phyloP scores from a whole-genome alignment of 2,888 invertebrate species.

The Macrosiphum euphorbiae region DNA sequence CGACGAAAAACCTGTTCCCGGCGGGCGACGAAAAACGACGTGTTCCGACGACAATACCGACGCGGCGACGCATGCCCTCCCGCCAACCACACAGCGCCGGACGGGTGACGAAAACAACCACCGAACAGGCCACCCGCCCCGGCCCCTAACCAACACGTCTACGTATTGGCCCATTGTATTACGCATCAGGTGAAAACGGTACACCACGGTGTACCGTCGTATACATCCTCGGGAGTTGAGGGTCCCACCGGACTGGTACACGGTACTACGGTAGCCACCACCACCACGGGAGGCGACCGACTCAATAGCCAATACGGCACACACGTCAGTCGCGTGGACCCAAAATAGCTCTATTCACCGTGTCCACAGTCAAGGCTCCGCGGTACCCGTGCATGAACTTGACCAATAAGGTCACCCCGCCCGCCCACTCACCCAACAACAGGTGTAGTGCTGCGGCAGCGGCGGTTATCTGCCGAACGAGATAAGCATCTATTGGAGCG shows the following conservation, averaged over 20 bases:
- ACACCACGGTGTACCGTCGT: background rate
- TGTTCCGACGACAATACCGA: background rate
- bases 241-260: background rate
- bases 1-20: background rate
- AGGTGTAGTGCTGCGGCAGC: slow-evolving; percentile 45
- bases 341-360: slow-evolving; percentile 59
- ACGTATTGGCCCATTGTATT: background rate
- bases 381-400: slow-evolving; percentile 47
- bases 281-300: background rate
- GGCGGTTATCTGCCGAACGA: background rate
- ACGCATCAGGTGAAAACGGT: background rate
- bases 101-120: background rate
- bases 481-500: slow-evolving; percentile 5
- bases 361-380: slow-evolving; percentile 57
- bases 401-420: slow-evolving; percentile 53
- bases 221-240: background rate
- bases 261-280: background rate
- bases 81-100: background rate
- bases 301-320: too few species aligned
- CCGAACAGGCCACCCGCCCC: background rate
- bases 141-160: background rate
- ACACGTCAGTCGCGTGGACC: background rate
- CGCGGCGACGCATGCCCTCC: background rate
- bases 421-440: background rate
- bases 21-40: background rate